phyloP scores from a whole-genome alignment of 2,888 invertebrate genomes.

The Cyclophora albipunctata region DNA sequence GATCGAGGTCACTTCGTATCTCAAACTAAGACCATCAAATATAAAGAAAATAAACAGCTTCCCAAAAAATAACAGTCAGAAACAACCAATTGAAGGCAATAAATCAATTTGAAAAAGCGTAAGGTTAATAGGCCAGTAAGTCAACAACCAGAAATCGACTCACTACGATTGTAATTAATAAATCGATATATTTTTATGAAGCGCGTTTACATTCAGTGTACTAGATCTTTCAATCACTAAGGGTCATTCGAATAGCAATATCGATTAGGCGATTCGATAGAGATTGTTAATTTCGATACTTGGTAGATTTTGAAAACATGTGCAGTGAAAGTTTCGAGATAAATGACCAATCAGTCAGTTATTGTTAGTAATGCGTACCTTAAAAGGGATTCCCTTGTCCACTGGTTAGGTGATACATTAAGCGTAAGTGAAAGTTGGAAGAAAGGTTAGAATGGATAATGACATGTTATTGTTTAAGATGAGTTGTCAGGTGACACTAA shows the following conservation, averaged over 20 bases:
- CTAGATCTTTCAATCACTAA: constrained; percentile 20
- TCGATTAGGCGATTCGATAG: constrained; percentile 13
- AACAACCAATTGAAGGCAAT: constrained; percentile 19
- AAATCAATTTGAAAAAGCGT: constrained; percentile 25
- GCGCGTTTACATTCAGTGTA: constrained; percentile 14
- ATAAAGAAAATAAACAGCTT: neutral
- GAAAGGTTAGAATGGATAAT: no score
- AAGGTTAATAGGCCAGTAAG: constrained; percentile 35
- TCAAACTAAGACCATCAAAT: no score
- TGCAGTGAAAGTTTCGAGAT: constrained; percentile 20
- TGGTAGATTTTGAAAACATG: constrained; percentile 2
- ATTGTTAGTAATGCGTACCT: constrained; percentile 11
- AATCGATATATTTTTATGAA: constrained; percentile 11
- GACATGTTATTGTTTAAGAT: no score
- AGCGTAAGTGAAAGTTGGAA: constrained; percentile 9
- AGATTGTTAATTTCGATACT: constrained; percentile 8
- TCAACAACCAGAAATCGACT: constrained; percentile 29
- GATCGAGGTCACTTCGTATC: no score
- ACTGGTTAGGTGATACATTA: constrained; percentile 7
- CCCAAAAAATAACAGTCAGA: constrained; percentile 5
- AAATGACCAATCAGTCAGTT: constrained; percentile 17
- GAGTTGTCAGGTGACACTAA: no score
- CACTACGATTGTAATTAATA: constrained; percentile 19
- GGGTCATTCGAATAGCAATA: constrained; percentile 14
- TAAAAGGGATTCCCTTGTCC: constrained; percentile 16